Conservation (phyloP, 2,888 invertebrate genomes). For the Drosophila differens region DNA sequence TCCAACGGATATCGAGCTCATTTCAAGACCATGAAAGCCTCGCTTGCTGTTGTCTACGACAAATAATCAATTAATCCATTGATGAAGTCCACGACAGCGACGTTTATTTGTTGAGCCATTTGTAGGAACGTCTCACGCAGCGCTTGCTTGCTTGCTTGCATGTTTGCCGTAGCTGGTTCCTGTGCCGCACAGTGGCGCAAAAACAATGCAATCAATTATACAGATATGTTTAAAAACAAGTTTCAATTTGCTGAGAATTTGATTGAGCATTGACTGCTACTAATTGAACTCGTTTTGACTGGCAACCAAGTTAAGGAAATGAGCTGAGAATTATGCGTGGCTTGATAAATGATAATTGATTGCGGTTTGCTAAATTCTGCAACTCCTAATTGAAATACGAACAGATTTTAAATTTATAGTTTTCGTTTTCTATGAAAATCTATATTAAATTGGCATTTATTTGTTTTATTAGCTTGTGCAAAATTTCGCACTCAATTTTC, state of each 20-base stretch:
- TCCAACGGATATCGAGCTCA: slow-evolving; percentile 64
- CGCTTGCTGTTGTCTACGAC: slow-evolving; percentile 55
- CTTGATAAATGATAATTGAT: slow-evolving; percentile 62
- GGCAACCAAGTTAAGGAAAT: slow-evolving; percentile 33
- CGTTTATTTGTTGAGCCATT: slow-evolving; percentile 75
- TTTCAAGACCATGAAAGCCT: slow-evolving; percentile 56
- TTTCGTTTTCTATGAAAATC: neutral
- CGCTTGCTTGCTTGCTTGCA: slow-evolving; percentile 24
- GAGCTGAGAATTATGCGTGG: slow-evolving; percentile 34
- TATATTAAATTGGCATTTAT: neutral
- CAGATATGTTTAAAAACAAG: slow-evolving; percentile 37
- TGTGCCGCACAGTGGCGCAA: slow-evolving; percentile 56
- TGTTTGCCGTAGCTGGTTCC: slow-evolving; percentile 39
- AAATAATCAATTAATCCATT: slow-evolving; percentile 84
- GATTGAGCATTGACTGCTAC: slow-evolving; percentile 29
- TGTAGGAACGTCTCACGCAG: slow-evolving; percentile 67
- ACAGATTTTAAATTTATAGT: slow-evolving; percentile 26
- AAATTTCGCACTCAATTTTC: neutral
- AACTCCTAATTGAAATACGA: slow-evolving; percentile 19
- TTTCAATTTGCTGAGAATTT: slow-evolving; percentile 34
- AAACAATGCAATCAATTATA: slow-evolving; percentile 32
- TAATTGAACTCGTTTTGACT: slow-evolving; percentile 66
- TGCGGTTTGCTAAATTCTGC: slow-evolving; percentile 14
- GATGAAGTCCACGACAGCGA: slow-evolving; percentile 76
- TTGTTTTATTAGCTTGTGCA: neutral